Conservation (phyloP, 1,140 invertebrate genomes). For the Holcopasites calliopsidis region DNA sequence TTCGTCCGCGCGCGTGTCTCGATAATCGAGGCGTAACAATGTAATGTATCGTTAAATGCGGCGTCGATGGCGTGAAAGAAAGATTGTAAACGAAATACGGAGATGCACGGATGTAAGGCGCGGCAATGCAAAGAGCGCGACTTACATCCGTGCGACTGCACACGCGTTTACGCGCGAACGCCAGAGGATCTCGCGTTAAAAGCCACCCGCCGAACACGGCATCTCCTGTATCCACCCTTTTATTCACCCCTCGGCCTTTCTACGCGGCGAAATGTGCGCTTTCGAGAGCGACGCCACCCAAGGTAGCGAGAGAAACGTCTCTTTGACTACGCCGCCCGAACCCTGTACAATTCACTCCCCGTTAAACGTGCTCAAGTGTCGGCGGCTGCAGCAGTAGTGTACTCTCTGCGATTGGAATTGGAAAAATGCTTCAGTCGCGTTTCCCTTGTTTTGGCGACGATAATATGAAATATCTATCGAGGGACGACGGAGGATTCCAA, state of each 20-base stretch:
- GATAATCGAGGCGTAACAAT: not conserved
- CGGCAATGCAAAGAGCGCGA: too few species aligned
- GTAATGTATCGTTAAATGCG: too few species aligned
- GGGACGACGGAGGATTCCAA: not conserved
- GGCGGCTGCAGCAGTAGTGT: slow-evolving; percentile 21
- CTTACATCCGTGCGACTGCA: too few species aligned
- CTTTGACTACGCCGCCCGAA: slow-evolving; percentile 8
- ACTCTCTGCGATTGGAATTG: slow-evolving; percentile 5
- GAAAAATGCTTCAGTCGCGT: not conserved
- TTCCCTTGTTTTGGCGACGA: too few species aligned
- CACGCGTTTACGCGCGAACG: too few species aligned
- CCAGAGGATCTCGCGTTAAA: not conserved
- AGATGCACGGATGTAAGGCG: too few species aligned
- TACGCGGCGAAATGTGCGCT: too few species aligned
- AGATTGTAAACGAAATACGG: too few species aligned
- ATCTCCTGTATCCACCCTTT: not conserved
- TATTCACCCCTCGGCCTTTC: not conserved
- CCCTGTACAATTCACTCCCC: slow-evolving; percentile 20
- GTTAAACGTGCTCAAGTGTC: slow-evolving; percentile 36
- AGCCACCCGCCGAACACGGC: too few species aligned
- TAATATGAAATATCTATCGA: too few species aligned
- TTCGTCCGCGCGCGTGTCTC: not conserved
- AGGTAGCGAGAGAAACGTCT: slow-evolving; percentile 24
- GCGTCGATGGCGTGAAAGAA: not conserved
- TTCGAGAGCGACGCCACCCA: too few species aligned